These are phyloP conservation scores for Lepidurus couesii DNA, from an alignment of 1,140 invertebrate species.

Conservation along the genomic window DNA sequence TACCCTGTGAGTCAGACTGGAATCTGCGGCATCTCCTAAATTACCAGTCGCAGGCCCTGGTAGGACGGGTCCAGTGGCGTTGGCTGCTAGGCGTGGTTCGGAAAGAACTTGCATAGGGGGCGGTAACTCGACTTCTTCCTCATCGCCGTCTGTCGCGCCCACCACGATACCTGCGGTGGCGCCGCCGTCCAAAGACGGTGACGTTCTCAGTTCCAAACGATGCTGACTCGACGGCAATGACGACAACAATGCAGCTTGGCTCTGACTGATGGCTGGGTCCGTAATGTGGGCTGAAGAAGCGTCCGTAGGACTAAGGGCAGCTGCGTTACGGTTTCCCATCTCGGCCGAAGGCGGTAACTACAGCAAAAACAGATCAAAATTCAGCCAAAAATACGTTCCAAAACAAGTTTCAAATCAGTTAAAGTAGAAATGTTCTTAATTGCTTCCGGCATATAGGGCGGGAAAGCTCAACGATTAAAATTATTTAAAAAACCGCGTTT, in stretches of 20 bases:
- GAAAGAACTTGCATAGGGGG: slow-evolving; percentile 94
- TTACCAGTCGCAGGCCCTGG: slow-evolving; percentile 57
- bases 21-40: slow-evolving; percentile 16
- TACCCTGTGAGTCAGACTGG: slow-evolving; percentile 15
- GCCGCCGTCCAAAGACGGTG: neutral
- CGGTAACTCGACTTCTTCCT: slow-evolving; percentile 75
- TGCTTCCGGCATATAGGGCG: too few relatives aligned
- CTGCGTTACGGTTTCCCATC: neutral
- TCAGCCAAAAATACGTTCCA: neutral
- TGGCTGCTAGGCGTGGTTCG: slow-evolving; percentile 59
- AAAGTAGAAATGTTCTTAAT: too few relatives aligned
- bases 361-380: neutral
- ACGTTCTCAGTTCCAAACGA: slow-evolving; percentile 7
- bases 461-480: too few relatives aligned
- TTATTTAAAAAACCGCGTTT: too few relatives aligned
- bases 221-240: neutral
- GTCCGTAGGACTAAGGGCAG: neutral
- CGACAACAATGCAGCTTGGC: neutral
- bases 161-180: neutral
- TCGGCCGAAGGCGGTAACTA: slow-evolving; percentile 7
- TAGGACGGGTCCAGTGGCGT: slow-evolving; percentile 50
- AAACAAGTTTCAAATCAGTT: too few relatives aligned
- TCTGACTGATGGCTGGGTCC: neutral
- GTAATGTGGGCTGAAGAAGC: neutral
- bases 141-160: slow-evolving; percentile 46